Conservation (phyloP, 1,140 invertebrate species). For the Pseudomyrmex cubaensis region DNA sequence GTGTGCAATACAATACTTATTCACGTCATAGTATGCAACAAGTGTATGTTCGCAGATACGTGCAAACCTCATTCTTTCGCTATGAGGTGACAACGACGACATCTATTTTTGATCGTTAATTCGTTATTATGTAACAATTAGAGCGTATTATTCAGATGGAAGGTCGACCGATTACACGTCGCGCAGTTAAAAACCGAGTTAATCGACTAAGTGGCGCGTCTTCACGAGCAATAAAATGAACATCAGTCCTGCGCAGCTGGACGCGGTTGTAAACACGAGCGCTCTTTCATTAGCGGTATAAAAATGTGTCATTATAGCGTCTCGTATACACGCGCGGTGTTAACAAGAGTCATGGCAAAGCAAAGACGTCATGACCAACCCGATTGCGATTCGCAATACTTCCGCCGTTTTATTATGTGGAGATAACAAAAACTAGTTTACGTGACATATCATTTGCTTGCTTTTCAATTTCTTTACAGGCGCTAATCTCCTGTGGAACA, state of each 20-base stretch:
- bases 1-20: too few species aligned
- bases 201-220: neutral
- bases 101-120: neutral
- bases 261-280: neutral
- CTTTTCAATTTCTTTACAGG: constrained; percentile 81
- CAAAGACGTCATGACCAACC: neutral
- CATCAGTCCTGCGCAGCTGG: neutral
- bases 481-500: constrained; percentile 91
- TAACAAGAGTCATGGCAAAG: constrained; percentile 35
- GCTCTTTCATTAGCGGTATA: constrained; percentile 14
- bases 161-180: neutral
- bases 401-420: neutral
- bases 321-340: constrained; percentile 4
- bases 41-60: neutral
- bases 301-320: neutral
- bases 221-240: constrained; percentile 6
- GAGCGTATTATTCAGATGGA: neutral
- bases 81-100: neutral
- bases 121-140: neutral
- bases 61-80: neutral
- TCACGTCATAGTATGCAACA: too few species aligned
- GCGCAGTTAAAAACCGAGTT: neutral
- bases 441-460: neutral
- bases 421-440: neutral
- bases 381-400: neutral